Evolutionary conservation across 1,140 invertebrate species (phyloP).

Genomic region (Aphaenogaster rudis): DNA sequence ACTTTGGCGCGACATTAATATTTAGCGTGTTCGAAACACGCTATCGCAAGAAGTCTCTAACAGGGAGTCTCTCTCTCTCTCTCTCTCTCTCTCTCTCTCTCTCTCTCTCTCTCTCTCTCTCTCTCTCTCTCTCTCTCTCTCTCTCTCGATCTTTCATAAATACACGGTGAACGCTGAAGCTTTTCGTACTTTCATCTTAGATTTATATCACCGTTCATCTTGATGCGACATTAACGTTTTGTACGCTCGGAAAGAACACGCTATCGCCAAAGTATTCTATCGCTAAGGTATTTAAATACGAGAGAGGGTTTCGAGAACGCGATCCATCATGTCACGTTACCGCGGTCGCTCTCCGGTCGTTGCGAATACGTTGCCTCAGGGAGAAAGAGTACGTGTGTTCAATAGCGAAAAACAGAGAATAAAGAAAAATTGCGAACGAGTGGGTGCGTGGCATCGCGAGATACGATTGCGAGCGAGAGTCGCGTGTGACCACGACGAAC

Average conservation of each 20-base stretch:
- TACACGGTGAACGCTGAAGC: not conserved
- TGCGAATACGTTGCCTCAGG: conserved; percentile 70
- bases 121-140: no score
- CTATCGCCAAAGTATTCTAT: not conserved
- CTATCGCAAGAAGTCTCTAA: conserved; percentile 19
- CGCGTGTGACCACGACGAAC: not conserved
- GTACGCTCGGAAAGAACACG: not conserved
- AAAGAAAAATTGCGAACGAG: conserved; percentile 42
- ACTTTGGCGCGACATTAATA: conserved; percentile 31
- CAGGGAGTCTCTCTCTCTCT: not conserved
- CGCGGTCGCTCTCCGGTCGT: conserved; percentile 15
- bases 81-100: not conserved
- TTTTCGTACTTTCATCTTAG: conserved; percentile 19
- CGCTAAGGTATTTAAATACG: not conserved
- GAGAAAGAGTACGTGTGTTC: conserved; percentile 80
- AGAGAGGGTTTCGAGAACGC: not conserved
- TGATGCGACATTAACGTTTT: not conserved
- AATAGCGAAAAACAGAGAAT: conserved; percentile 72
- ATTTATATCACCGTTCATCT: conserved; percentile 8
- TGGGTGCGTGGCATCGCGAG: conserved; percentile 35
- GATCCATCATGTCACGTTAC: conserved; percentile 15
- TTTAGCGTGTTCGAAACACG: conserved; percentile 21
- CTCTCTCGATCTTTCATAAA: not conserved
- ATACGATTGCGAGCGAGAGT: not conserved
- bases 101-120: no score